Conservation (phyloP, 2,113 vertebrate species). For the Pycnonotus jocosus region DNA sequence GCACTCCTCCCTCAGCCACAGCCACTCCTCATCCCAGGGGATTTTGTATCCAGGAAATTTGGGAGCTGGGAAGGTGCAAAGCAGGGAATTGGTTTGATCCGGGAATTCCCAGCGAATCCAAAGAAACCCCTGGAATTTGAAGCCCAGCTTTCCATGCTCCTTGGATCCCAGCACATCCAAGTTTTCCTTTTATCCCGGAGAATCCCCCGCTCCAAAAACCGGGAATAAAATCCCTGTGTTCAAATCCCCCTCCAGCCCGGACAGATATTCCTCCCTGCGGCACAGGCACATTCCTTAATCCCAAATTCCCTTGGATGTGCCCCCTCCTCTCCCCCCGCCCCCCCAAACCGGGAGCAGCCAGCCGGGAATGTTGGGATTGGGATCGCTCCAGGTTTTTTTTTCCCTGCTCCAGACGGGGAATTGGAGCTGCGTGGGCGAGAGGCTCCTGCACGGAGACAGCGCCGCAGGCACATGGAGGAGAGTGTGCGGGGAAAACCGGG, state of each 20-base stretch:
- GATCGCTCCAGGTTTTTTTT: background rate
- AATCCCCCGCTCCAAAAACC: background rate
- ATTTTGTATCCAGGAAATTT: background rate
- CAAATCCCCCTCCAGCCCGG: background rate
- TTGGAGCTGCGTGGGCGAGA: background rate
- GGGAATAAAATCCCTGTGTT: background rate
- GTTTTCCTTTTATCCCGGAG: background rate
- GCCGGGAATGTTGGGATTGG: background rate
- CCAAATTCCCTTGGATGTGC: background rate
- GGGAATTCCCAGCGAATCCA: background rate
- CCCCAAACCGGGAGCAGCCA: background rate
- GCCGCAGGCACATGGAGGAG: background rate
- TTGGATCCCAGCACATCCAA: background rate
- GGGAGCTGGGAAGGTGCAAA: background rate
- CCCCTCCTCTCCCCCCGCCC: background rate
- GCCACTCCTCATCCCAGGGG: background rate
- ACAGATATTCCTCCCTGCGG: background rate
- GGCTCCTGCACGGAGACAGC: background rate
- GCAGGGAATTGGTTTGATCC: background rate
- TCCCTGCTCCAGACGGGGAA: background rate
- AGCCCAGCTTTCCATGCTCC: background rate
- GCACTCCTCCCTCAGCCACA: background rate
- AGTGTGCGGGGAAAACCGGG: background rate
- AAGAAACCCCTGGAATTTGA: background rate
- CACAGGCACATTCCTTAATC: background rate